Evolutionary conservation across 2,888 invertebrate genomes (phyloP).

Genomic region (Erebia palarica): DNA sequence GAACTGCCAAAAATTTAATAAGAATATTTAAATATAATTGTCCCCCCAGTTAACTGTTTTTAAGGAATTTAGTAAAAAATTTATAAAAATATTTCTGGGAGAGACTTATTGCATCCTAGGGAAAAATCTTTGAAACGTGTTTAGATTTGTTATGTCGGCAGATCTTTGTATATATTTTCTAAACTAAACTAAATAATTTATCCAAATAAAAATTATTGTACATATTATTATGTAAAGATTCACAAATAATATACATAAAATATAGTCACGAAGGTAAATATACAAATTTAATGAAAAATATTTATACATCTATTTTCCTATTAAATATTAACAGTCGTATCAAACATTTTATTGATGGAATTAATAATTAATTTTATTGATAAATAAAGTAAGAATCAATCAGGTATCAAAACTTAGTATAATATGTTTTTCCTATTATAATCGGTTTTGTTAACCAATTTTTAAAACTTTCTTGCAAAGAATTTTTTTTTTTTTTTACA

Average conservation of each 20-base stretch:
- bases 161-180: slow-evolving; percentile 77
- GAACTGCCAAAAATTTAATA: slow-evolving; percentile 47
- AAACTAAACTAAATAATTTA: slow-evolving; percentile 58
- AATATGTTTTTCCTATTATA: too few relatives aligned
- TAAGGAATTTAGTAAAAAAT: too few relatives aligned
- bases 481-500: too few relatives aligned
- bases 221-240: slow-evolving; percentile 35
- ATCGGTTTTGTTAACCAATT: too few relatives aligned
- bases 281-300: background rate
- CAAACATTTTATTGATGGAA: background rate
- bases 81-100: background rate
- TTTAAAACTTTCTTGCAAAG: background rate
- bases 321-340: too few relatives aligned
- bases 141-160: slow-evolving; percentile 71
- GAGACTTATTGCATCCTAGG: background rate
- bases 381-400: background rate
- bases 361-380: slow-evolving; percentile 6
- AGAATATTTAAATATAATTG: background rate
- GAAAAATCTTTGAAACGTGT: slow-evolving; percentile 57
- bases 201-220: slow-evolving; percentile 42
- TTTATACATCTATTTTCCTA: too few relatives aligned
- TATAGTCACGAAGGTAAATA: background rate
- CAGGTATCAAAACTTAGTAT: too few relatives aligned
- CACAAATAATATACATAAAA: slow-evolving; percentile 42
- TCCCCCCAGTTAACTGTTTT: background rate